A percentile compares a stretch with the other conserved stretches of the same genome.
Conservation (phyloP, 2,797 vertebrate genomes). For the Euthynnus affinis region DNA sequence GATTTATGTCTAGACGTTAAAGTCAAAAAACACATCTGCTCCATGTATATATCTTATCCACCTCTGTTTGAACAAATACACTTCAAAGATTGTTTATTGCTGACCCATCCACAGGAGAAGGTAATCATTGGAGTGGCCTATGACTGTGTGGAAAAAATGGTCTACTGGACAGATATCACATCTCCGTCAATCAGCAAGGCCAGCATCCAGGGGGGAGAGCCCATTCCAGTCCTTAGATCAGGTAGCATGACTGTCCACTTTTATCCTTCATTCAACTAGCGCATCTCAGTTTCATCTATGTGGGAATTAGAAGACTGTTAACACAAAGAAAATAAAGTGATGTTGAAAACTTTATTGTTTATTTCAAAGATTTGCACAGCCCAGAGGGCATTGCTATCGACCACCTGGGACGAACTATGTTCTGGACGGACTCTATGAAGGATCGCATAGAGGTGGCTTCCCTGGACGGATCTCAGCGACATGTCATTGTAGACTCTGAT, state of each 20-base stretch:
- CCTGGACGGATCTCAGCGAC: constrained; percentile 91
- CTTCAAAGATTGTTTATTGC: constrained; percentile 58
- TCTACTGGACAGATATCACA: constrained; percentile 97
- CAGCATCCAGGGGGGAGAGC: constrained; percentile 89
- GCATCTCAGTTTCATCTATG: constrained; percentile 4
- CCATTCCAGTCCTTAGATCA: constrained; percentile 87
- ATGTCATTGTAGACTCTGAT: constrained; percentile 89
- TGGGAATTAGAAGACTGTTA: neutral
- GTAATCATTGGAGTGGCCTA: constrained; percentile 94
- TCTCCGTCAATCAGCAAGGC: constrained; percentile 93
- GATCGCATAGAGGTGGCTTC: constrained; percentile 93
- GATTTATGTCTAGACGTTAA: constrained; percentile 67
- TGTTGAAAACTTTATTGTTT: constrained; percentile 2
- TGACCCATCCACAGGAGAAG: constrained; percentile 85
- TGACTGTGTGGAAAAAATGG: constrained; percentile 93
- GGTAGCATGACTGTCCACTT: constrained; percentile 71
- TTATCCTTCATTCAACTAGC: neutral
- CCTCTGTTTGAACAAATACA: constrained; percentile 36
- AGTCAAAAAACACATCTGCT: constrained; percentile 66
- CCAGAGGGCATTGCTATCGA: constrained; percentile 94
- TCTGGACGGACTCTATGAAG: constrained; percentile 94
- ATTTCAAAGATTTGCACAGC: constrained; percentile 88
- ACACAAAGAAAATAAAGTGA: neutral
- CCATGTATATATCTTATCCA: constrained; percentile 23
- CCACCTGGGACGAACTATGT: constrained; percentile 91